These are phyloP conservation scores for Venusia cambrica DNA, from an alignment of 2,888 invertebrate species.

Conservation along the genomic window DNA sequence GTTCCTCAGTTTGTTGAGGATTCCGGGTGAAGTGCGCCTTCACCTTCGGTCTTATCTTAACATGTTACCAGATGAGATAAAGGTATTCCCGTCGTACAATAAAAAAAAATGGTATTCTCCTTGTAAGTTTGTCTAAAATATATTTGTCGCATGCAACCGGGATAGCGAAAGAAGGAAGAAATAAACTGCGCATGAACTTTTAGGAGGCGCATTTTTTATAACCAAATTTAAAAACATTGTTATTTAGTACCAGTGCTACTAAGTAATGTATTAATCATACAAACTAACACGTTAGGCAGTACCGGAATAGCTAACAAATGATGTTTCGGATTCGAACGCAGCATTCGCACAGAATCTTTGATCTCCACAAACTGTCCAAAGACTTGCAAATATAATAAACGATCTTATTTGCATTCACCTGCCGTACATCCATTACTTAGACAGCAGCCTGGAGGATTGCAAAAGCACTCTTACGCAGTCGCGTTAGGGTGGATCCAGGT, in stretches of 20 bases:
- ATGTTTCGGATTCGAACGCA: slow-evolving; percentile 38
- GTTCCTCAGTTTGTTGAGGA: too few relatives aligned
- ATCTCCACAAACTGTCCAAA: slow-evolving; percentile 39
- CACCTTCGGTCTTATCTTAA: too few relatives aligned
- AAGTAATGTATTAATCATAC: too few relatives aligned
- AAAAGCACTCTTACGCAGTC: slow-evolving; percentile 27
- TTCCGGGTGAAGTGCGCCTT: too few relatives aligned
- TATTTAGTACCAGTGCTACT: too few relatives aligned
- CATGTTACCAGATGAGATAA: too few relatives aligned
- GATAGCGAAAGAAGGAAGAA: slow-evolving; percentile 15
- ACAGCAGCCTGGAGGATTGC: slow-evolving; percentile 7
- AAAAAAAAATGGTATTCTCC: too few relatives aligned
- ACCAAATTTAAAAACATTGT: too few relatives aligned
- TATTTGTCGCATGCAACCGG: slow-evolving; percentile 12
- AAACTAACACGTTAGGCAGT: slow-evolving; percentile 16
- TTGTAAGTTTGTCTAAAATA: too few relatives aligned
- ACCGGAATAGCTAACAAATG: slow-evolving; percentile 23
- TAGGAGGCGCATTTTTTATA: too few relatives aligned
- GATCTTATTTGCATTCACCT: slow-evolving; percentile 47
- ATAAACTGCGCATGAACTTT: slow-evolving; percentile 15
- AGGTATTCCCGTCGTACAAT: too few relatives aligned
- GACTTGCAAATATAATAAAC: slow-evolving; percentile 42
- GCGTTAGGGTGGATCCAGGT: slow-evolving; percentile 27
- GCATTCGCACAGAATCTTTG: slow-evolving; percentile 36
- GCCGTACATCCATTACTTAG: slow-evolving; percentile 44